These are phyloP conservation scores for Lasioglossum lativentre DNA, from an alignment of 2,888 invertebrate genomes.

Conservation along the genomic window DNA sequence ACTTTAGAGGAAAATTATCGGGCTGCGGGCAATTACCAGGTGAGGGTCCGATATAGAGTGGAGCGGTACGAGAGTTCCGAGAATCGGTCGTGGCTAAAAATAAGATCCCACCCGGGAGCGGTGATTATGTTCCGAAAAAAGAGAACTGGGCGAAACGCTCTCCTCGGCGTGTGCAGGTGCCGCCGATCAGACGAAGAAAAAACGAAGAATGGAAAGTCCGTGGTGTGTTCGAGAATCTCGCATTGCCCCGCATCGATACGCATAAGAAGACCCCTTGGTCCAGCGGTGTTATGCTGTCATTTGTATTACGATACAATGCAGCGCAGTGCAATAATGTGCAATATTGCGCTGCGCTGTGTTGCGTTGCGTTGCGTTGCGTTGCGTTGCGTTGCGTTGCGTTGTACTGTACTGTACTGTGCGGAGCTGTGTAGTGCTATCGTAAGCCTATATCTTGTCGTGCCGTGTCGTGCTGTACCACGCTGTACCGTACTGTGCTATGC, in stretches of 20 bases:
- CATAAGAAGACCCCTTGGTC: conserved; percentile 26
- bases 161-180: conserved; percentile 68
- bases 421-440: too few species aligned
- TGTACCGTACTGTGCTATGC: neutral
- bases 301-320: neutral
- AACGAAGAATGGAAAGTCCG: conserved; percentile 36
- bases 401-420: neutral
- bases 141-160: conserved; percentile 73
- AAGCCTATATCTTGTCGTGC: neutral
- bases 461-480: neutral
- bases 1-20: conserved; percentile 80
- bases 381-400: too few species aligned
- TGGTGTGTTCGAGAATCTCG: conserved; percentile 50
- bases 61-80: conserved; percentile 77
- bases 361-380: neutral
- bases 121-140: conserved; percentile 81
- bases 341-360: neutral
- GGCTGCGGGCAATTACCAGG: conserved; percentile 79
- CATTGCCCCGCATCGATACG: conserved; percentile 39
- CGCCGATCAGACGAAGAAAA: conserved; percentile 62
- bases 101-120: conserved; percentile 84
- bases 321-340: neutral
- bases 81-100: conserved; percentile 82
- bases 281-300: neutral
- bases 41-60: conserved; percentile 71